Evolutionary conservation across 2,888 invertebrate genomes (phyloP).

Genomic region (Phymatocera aterrima): DNA sequence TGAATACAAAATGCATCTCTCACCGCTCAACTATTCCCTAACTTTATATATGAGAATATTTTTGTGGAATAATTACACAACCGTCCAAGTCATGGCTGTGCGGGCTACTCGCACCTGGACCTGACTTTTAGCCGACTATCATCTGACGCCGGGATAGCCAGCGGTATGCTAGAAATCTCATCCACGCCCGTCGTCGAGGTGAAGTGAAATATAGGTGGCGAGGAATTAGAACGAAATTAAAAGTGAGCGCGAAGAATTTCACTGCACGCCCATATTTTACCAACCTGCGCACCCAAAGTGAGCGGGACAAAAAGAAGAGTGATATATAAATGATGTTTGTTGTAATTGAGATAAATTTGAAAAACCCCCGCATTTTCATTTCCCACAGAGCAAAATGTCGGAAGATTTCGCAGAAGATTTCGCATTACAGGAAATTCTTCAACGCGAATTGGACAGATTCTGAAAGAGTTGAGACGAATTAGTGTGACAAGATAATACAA

Average conservation of each 20-base stretch:
- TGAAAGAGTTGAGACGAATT: too few species aligned
- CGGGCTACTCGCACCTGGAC: background rate
- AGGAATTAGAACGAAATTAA: slow-evolving; percentile 12
- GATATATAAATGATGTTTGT: background rate
- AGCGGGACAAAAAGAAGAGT: too few species aligned
- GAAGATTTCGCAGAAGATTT: too few species aligned
- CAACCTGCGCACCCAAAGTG: background rate
- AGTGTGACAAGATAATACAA: background rate
- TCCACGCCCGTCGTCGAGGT: background rate
- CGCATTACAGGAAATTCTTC: background rate
- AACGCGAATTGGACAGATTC: background rate
- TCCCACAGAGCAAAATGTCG: too few species aligned
- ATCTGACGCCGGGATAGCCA: background rate
- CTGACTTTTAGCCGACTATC: background rate
- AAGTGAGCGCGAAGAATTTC: background rate
- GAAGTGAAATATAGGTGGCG: background rate
- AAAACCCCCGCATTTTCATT: too few species aligned
- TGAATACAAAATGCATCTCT: slow-evolving; percentile 26
- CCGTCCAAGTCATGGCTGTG: background rate
- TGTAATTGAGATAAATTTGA: too few species aligned
- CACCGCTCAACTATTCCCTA: background rate
- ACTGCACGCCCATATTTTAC: background rate
- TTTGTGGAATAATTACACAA: slow-evolving; percentile 1
- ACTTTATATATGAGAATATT: background rate
- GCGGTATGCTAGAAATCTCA: slow-evolving; percentile 9